Base-by-base conservation (phyloP, 2,797 vertebrate genomes). In the Falco peregrinus region DNA sequence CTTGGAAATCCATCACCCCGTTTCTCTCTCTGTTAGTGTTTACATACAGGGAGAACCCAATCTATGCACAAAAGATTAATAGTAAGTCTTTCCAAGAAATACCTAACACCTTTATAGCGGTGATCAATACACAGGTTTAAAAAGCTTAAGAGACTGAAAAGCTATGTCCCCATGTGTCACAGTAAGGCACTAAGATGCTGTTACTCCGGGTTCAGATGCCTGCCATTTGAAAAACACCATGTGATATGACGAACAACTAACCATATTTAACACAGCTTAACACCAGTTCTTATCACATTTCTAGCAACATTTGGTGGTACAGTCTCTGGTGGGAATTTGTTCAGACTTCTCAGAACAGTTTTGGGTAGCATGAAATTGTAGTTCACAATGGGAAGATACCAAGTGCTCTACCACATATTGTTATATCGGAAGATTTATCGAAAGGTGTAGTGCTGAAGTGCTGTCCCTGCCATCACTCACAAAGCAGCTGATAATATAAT, bases 401-500 rank as follows among this genome's bases (percentile, higher is more conserved):
- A 76, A 84, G 63, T 9, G n/a, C 39, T 87, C 41, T 45, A 65
- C 39, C 45, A n/a, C 35, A 22, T n/a, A 31, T 26, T n/a, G 41
- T 11, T 82, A 31, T 25, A 16, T 28, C 28, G 33, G 76, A 75
- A 80, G 61, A 61, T 69, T 82, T 59, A 59, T 82, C 82, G 71
- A 64, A 82, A 54, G 51, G 47, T 57, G 37, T 67, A 87, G 77
- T 31, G 48, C 51, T 83, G 80, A 89, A 16, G 26, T 61, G 56
- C 19, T 9, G 5, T 18, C 21, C 22, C 47, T 50, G 47, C 71
- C 85, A 69, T 91, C 50, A 61, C 65, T 83, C 63, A 82, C 53
- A 88, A 88, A 89, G 64, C 73, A 43, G 73, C 77, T 57, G 8
- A 65, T 95, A 95, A 96, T 95, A 91, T 80, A 97, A 94, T 93